These are phyloP conservation scores for Pristionchus fissidentatus DNA, from an alignment of 2,888 invertebrate species.

Conservation along the genomic window DNA sequence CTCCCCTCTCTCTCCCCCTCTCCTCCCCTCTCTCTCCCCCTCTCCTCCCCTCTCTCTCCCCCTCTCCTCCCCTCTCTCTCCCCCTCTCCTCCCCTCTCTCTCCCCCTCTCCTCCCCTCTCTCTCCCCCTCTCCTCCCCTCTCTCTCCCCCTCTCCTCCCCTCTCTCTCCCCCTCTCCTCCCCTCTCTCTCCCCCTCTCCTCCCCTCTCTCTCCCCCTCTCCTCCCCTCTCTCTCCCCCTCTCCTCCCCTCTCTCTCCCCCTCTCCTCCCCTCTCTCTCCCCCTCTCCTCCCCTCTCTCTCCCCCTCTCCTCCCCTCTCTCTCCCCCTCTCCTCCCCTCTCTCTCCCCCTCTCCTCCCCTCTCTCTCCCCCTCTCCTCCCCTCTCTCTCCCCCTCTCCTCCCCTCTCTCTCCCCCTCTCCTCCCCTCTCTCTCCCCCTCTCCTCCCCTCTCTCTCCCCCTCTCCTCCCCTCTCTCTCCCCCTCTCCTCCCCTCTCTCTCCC, in stretches of 20 bases:
- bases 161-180: slow-evolving; percentile 79
- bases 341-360: slow-evolving; percentile 83
- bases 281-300: slow-evolving; percentile 84
- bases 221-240: slow-evolving; percentile 82
- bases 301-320: background rate
- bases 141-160: slow-evolving; percentile 82
- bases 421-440: slow-evolving; percentile 81
- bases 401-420: slow-evolving; percentile 81
- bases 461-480: slow-evolving; percentile 78
- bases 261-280: slow-evolving; percentile 72
- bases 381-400: background rate
- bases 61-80: background rate
- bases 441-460: background rate
- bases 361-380: slow-evolving; percentile 77
- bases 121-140: background rate
- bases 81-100: slow-evolving; percentile 85
- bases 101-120: slow-evolving; percentile 73
- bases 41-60: background rate
- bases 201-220: slow-evolving; percentile 80
- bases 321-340: too few species aligned
- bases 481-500: slow-evolving; percentile 83
- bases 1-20: slow-evolving; percentile 79
- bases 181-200: background rate
- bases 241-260: background rate
- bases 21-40: slow-evolving; percentile 83